Percentiles rank a stretch among this genome's conserved stretches.
Evolutionary conservation across 2,888 invertebrate genomes (phyloP).

Genomic region (Scaptomyza reducta): DNA sequence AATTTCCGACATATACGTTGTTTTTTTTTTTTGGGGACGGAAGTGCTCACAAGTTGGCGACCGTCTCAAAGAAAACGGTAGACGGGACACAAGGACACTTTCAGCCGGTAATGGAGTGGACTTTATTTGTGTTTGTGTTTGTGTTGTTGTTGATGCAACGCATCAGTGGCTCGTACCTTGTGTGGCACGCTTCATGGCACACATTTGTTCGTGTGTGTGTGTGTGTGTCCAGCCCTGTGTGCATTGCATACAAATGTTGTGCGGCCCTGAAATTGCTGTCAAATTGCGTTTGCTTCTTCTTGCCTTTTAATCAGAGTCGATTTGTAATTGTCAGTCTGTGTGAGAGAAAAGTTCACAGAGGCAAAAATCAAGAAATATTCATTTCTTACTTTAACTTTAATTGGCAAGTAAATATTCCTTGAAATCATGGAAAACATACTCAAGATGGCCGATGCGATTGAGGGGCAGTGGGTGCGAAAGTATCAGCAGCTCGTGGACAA

Average conservation of each 20-base stretch:
- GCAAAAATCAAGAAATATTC: background rate
- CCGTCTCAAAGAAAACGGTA: constrained; percentile 47
- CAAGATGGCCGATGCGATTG: constrained; percentile 30
- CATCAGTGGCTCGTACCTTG: constrained; percentile 45
- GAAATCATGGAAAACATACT: constrained; percentile 47
- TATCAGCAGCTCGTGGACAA: background rate
- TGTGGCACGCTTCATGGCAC: constrained; percentile 55
- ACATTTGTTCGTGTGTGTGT: constrained; percentile 56
- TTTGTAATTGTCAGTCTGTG: constrained; percentile 16
- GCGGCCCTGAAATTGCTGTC: constrained; percentile 10
- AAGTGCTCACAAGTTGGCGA: constrained; percentile 51
- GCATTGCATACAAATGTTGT: constrained; percentile 37
- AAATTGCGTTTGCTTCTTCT: background rate
- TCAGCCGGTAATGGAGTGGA: constrained; percentile 81
- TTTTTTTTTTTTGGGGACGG: constrained; percentile 41
- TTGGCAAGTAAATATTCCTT: constrained; percentile 11
- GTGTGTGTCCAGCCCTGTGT: constrained; percentile 29
- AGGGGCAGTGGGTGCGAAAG: constrained; percentile 1
- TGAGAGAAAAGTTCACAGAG: constrained; percentile 1
- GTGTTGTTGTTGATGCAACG: constrained; percentile 56
- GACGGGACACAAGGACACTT: constrained; percentile 14
- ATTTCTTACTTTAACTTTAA: constrained; percentile 9
- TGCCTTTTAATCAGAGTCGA: constrained; percentile 17
- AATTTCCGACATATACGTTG: constrained; percentile 60
- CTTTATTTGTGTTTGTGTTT: constrained; percentile 73